phyloP scores from a whole-genome alignment of 2,113 vertebrate genomes.

The Ursus arctos region DNA sequence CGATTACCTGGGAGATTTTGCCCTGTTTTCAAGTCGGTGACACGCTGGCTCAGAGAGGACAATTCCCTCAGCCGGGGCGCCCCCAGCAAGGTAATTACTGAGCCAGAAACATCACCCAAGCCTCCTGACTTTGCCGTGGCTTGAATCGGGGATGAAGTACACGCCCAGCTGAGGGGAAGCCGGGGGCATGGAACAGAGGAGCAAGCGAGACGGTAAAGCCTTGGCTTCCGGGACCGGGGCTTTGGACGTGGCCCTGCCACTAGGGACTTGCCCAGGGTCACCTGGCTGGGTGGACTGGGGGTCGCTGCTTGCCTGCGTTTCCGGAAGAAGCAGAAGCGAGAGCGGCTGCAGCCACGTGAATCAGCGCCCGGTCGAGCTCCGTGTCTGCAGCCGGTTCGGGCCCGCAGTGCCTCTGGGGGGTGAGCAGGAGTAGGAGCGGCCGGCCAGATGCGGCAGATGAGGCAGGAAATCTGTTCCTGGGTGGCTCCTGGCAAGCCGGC shows the following conservation, averaged over 20 bases:
- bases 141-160: not conserved
- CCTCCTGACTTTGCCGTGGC: conserved; percentile 72
- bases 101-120: conserved; percentile 65
- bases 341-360: not conserved
- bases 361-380: not conserved
- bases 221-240: not conserved
- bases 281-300: not conserved
- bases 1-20: not conserved
- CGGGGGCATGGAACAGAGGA: conserved; percentile 51
- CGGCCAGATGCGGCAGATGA: conserved; percentile 77
- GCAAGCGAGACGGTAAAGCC: conserved; percentile 9
- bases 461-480: conserved; percentile 79
- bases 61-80: not conserved
- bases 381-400: conserved; percentile 63
- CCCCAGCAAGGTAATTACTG: conserved; percentile 62
- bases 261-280: not conserved
- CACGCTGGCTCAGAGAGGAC: not conserved
- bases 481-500: conserved; percentile 70
- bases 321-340: not conserved
- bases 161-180: conserved; percentile 71
- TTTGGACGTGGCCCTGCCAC: not conserved
- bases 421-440: conserved; percentile 70
- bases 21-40: conserved; percentile 51
- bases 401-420: conserved; percentile 50
- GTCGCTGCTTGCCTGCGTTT: not conserved